Evolutionary conservation across 1,140 invertebrate species (phyloP).

Genomic region (Xylocopa sonorina): DNA sequence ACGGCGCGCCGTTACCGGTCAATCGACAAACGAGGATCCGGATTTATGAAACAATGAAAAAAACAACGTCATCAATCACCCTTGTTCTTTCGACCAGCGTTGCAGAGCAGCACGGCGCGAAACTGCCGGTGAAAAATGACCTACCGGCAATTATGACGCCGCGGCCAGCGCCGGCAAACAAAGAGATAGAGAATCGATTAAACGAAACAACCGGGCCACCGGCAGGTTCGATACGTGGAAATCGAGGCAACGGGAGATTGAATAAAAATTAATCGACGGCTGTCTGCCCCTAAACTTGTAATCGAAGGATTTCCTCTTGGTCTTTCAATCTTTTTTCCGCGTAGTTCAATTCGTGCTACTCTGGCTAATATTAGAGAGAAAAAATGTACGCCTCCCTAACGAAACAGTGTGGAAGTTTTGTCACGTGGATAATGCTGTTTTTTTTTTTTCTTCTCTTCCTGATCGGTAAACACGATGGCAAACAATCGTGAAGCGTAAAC

Average conservation of each 20-base stretch:
- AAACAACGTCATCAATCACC: constrained; percentile 75
- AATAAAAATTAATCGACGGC: constrained; percentile 8
- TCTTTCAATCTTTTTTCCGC: too few relatives aligned
- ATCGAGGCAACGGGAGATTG: background rate
- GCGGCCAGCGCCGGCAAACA: constrained; percentile 39
- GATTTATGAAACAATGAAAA: constrained; percentile 74
- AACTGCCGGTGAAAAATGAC: constrained; percentile 75
- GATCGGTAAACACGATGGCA: background rate
- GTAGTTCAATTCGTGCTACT: too few relatives aligned
- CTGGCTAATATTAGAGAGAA: too few relatives aligned
- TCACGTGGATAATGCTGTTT: too few relatives aligned
- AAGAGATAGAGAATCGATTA: constrained; percentile 53
- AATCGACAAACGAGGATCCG: constrained; percentile 72
- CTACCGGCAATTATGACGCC: constrained; percentile 72
- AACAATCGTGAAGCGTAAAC: constrained; percentile 48
- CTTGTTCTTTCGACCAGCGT: constrained; percentile 60
- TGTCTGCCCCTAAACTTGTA: background rate
- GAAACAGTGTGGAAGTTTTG: too few relatives aligned
- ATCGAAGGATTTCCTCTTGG: background rate
- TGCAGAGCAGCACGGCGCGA: constrained; percentile 50
- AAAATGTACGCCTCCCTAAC: too few relatives aligned
- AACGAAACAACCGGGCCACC: background rate
- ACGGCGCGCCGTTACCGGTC: constrained; percentile 61
- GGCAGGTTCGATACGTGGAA: background rate
- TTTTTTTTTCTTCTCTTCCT: too few relatives aligned